Conservation (phyloP, 2,797 vertebrate genomes). For the Sebastes minor region DNA sequence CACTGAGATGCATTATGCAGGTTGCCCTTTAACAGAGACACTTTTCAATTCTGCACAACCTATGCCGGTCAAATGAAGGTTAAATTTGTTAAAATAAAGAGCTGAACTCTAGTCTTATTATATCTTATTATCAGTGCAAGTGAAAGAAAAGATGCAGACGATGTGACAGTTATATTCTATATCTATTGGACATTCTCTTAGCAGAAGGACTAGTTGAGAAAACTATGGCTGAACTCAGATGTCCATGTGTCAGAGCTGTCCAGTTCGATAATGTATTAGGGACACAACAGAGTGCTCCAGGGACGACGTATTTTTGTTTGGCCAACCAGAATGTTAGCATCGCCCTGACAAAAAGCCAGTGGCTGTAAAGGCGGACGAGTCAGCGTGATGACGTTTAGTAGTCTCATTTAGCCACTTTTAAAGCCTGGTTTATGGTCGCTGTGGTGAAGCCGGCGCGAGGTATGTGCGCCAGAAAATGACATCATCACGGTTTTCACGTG, state of each 20-base stretch:
- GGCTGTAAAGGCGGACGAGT: too few species aligned
- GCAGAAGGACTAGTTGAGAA: not conserved
- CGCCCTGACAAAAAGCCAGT: too few species aligned
- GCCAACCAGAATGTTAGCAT: too few species aligned
- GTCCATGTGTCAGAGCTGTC: not conserved
- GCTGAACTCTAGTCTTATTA: not conserved
- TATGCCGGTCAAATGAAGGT: slow-evolving; percentile 24
- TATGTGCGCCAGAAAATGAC: too few species aligned
- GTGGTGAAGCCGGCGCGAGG: too few species aligned
- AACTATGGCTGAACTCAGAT: not conserved
- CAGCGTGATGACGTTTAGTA: too few species aligned
- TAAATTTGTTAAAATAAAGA: not conserved
- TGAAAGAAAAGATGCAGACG: not conserved
- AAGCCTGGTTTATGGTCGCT: too few species aligned
- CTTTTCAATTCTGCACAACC: slow-evolving; percentile 25
- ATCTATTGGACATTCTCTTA: not conserved
- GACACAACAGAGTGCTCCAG: not conserved
- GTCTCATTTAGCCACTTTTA: too few species aligned
- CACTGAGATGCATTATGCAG: slow-evolving; percentile 43
- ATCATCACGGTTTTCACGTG: too few species aligned
- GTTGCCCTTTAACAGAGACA: slow-evolving; percentile 36
- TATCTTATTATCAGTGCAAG: not conserved
- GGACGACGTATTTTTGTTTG: too few species aligned
- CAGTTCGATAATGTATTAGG: not conserved
- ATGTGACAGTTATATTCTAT: not conserved